Conservation (phyloP, 2,888 invertebrate species). For the Hemithea aestivaria region DNA sequence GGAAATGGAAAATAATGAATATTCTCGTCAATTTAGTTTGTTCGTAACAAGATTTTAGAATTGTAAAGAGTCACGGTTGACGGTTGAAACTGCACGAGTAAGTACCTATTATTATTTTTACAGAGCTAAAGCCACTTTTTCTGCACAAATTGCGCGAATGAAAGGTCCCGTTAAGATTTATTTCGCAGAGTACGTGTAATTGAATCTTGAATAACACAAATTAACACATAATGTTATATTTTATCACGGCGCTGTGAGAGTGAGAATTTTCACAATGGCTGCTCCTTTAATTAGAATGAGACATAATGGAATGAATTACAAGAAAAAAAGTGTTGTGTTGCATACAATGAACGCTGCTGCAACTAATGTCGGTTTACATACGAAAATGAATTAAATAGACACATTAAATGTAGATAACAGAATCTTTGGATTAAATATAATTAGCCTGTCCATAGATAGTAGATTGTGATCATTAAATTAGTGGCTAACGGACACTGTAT, state of each 20-base stretch:
- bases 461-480: too few relatives aligned
- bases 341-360: slow-evolving; percentile 41
- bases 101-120: slow-evolving; percentile 6
- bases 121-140: slow-evolving; percentile 4
- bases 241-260: slow-evolving; percentile 46
- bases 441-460: too few relatives aligned
- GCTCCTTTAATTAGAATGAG: slow-evolving; percentile 53
- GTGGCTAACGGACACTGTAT: too few relatives aligned
- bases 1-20: too few relatives aligned
- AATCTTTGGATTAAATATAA: slow-evolving; percentile 11
- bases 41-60: slow-evolving; percentile 6
- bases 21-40: too few relatives aligned
- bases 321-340: slow-evolving; percentile 47
- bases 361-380: too few relatives aligned
- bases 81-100: slow-evolving; percentile 1
- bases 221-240: slow-evolving; percentile 55
- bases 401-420: too few relatives aligned
- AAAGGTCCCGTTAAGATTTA: slow-evolving; percentile 24
- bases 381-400: too few relatives aligned
- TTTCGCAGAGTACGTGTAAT: slow-evolving; percentile 29
- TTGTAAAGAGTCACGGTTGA: slow-evolving; percentile 5
- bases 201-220: slow-evolving; percentile 49
- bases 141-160: slow-evolving; percentile 16
- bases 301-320: slow-evolving; percentile 47
- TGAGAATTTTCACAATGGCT: slow-evolving; percentile 57